Base-by-base conservation (phyloP, 1,140 invertebrate genomes). In the Apolygus lucorum region DNA sequence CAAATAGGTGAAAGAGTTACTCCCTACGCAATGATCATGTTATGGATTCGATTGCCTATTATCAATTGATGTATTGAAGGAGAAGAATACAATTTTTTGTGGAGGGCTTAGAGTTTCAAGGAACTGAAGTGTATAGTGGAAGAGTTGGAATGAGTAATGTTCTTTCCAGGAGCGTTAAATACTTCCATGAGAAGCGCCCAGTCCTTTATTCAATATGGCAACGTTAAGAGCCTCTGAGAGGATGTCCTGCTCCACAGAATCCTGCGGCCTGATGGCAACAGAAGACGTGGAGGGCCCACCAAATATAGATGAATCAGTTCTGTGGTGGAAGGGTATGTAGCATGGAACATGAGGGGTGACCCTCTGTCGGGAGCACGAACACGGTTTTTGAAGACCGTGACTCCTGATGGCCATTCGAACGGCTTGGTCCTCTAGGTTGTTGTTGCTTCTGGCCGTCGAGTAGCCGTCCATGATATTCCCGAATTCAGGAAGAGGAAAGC, bases 341-440 rank as follows among this genome's bases (percentile, higher is more conserved):
- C 28, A 2, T 1, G 28, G 63, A 0, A 65, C 13, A 13, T 28
- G 28, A 21, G 59, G 14, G 2, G 11, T 4, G 2, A 29, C 4
- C 2, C 28, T 13, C 1, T 27, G 21, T 11, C 70, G 68, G 2
- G 28, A 52, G 52, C 68, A 70, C 22, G 29, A 69, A 49, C 68
- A 52, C 1, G 54, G 34, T 26, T 74, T 69, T 67, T 77, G 76
- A 8, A 80, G 71, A 28, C 79, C 79, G 68, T 77, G 78, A 63
- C 73, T 75, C 52, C 75, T 74, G 28, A 80, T 80, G 11, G 78
- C 79, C 72, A 77, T 76, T 62, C 74, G 71, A 28, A 80, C 78
- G 52, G 78, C 77, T 71, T 77, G 74, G 69, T 78, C 72, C 71
- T 79, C 79, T 28, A 79, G 54, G 71, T 72, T 63, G 26, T 63